These are phyloP conservation scores for Sciurus niger DNA, from an alignment of 2,113 vertebrate species.

Conservation along the genomic window DNA sequence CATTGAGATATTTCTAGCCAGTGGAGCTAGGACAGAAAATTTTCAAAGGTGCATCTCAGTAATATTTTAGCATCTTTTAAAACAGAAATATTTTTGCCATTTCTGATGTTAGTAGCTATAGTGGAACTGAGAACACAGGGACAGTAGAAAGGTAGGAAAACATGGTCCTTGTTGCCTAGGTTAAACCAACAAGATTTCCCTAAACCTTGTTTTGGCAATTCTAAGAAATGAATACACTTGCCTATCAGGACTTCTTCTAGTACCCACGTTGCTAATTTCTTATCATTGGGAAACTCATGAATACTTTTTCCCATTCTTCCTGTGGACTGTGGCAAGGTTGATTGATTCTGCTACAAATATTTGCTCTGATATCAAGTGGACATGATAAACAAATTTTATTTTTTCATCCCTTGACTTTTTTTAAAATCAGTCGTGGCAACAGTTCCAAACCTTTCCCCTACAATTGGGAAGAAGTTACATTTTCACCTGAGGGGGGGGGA, in stretches of 20 bases:
- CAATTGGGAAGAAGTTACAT: neutral
- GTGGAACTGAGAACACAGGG: neutral
- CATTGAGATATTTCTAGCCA: neutral
- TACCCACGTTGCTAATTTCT: neutral
- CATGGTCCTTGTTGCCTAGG: fast-evolving
- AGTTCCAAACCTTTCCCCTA: neutral
- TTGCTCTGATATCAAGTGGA: neutral
- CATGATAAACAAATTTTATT: neutral
- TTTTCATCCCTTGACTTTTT: neutral
- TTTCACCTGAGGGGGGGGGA: neutral
- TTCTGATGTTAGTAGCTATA: neutral
- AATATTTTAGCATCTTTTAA: neutral
- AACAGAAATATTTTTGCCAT: neutral
- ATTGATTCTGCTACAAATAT: neutral
- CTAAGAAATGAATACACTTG: neutral
- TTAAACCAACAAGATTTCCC: neutral
- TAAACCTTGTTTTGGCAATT: neutral
- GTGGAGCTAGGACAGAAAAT: neutral
- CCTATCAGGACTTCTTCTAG: neutral
- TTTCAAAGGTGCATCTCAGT: neutral
- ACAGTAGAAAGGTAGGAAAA: neutral
- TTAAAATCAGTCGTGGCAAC: neutral
- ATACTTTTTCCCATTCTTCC: neutral
- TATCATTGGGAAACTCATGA: neutral
- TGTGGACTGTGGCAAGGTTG: neutral